Evolutionary conservation across 64 coral and sea anemone species (phyloP), one percentile per base, ranked within the genome.

Genomic region (Montipora cactus): DNA sequence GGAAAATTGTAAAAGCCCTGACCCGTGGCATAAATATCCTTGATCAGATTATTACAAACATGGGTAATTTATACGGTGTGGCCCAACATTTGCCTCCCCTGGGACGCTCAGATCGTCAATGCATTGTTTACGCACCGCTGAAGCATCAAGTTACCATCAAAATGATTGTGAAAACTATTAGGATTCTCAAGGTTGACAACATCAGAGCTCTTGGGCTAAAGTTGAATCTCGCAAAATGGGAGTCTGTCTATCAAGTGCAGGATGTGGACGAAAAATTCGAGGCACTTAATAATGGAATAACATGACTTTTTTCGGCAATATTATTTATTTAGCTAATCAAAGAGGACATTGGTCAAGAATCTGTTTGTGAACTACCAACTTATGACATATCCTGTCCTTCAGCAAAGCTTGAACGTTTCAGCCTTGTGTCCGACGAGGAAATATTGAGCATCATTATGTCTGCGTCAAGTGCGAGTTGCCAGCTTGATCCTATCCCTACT

Each of bases 31-130:
- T 78, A 22, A 93, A 86, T 28, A 77, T 87, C 66, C 44, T 93
- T 12, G 91, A 93, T 67, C 81, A 93, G 14, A 93, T 93, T 52
- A 20, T 92, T 23, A 92, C 90, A 5, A 92, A 92, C 25, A 92
- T 84, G 90, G 28, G 49, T 57, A 76, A 47, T 69, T 47, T 68
- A 6, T 72, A 73, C 21, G 75, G 47, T 1, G 44, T 47, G 25
- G 75, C 47, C 5, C 15, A 49, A 46, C 86, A 88, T 55, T 69
- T 88, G 46, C 86, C 86, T 48, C 67, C 70, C 22, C 9, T 89
- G 44, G 70, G 87, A 7, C 71, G 87, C 9, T 89, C 70, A 57
- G 22, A 23, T 23, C 87, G 77, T 22, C 87, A 89, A 57, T 89
- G 70, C 46, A 69, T 89, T 11, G 14, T 77, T 19, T 23, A 75